Evolutionary conservation across 2,797 vertebrate genomes (phyloP).

Genomic region (Tapirus indicus): DNA sequence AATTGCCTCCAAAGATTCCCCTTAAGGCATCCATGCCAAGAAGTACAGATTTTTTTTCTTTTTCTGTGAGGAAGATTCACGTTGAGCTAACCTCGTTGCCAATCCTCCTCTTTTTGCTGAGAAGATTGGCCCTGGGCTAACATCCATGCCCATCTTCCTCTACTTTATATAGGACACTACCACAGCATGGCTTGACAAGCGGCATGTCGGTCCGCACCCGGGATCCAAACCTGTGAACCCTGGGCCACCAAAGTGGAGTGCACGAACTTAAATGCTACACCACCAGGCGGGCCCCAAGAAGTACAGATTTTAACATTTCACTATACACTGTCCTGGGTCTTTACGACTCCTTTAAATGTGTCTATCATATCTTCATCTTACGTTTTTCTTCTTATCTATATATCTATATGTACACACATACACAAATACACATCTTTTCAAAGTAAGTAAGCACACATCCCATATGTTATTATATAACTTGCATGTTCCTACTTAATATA

Average conservation of each 20-base stretch:
- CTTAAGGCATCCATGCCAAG: not conserved
- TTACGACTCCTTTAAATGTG: not conserved
- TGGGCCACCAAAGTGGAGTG: no score
- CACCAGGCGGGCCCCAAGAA: not conserved
- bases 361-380: not conserved
- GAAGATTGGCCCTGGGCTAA: no score
- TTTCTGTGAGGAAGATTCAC: no score
- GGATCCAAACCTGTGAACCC: no score
- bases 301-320: not conserved
- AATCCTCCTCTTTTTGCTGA: no score
- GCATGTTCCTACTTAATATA: not conserved
- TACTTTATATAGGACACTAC: no score
- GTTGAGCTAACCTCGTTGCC: no score
- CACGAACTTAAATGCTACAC: no score
- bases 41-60: no score
- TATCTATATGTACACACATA: not conserved
- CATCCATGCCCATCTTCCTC: no score
- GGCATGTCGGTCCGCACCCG: no score
- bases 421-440: not conserved
- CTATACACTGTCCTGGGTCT: not conserved
- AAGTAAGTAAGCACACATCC: not conserved
- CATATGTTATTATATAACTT: not conserved
- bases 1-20: not conserved
- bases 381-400: not conserved
- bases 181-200: no score